Conservation (phyloP, 2,113 vertebrate species). For the Tragelaphus imberbis region DNA sequence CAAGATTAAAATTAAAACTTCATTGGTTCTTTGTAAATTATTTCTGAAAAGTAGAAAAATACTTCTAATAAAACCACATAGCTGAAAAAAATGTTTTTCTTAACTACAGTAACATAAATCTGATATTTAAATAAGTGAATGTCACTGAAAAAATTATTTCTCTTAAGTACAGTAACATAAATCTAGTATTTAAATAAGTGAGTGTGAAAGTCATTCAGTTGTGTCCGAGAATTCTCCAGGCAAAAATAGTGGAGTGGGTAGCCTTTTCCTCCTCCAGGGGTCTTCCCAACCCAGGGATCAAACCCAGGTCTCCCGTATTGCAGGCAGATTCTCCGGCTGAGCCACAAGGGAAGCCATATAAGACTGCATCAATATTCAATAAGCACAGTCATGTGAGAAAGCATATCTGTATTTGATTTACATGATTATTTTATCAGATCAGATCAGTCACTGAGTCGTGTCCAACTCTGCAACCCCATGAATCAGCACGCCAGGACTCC, state of each 20-base stretch:
- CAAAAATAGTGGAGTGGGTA: background rate
- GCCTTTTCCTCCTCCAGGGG: background rate
- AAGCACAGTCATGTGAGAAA: background rate
- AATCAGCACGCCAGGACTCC: no score
- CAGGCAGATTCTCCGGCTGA: background rate
- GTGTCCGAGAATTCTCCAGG: background rate
- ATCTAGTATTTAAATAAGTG: background rate
- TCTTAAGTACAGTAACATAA: background rate
- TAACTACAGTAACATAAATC: background rate
- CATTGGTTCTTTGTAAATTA: background rate
- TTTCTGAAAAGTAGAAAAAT: background rate
- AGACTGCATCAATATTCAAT: background rate
- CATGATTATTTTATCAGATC: background rate
- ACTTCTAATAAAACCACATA: background rate
- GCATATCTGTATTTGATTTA: background rate
- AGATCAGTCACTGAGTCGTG: no score
- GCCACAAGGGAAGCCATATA: background rate
- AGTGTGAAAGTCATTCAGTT: background rate
- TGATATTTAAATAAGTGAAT: background rate
- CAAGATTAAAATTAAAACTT: background rate
- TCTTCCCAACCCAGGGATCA: background rate
- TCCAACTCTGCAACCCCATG: no score
- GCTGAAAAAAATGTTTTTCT: background rate
- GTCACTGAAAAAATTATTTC: background rate
- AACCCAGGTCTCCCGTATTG: background rate